Evolutionary conservation across 2,113 vertebrate genomes (phyloP), one percentile per base, ranked within the genome.

Genomic region (Catharus minimus): DNA sequence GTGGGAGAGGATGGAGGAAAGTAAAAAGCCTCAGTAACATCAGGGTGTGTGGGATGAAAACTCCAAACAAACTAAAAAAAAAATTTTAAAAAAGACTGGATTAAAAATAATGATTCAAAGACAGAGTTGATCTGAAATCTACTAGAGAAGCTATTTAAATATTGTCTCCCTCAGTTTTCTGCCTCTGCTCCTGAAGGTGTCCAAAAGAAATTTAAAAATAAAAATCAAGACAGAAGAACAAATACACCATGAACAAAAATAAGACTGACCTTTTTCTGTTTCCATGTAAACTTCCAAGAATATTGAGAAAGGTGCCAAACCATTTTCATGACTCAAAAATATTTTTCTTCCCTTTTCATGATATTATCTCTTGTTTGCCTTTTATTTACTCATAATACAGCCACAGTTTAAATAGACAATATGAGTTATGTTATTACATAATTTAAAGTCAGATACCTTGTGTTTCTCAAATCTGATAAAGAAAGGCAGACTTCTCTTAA

Each of bases 371-470:
- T 43, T 15, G 0, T 74, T 88, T 50, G 32, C 27, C 19, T 86
- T 86, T 81, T 90, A 67, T 86, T 94, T 94, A 86, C 28, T 77
- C 33, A 43, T 61, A 89, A 82, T 32, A 91, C 39, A 73, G 50
- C 26, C 68, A 53, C n/a, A 72, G 82, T 76, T 88, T 78, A 81
- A 84, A 82, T 0, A 82, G 32, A 78, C 61, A 92, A 88, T 24
- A 92, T n/a, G 57, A 74, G 28, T 44, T 75, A 36, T 60, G 32
- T 65, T 82, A n/a, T 46, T 72, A 53, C 18, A 24, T 68, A 75
- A 77, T 43, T 60, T 76, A 53, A 73, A 80, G 67, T 82, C 60
- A 91, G 60, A 52, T 32, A 75, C 0, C 4, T 60, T 67, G 16
- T 64, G 38, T 67, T 88, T 88, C 61, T 93, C 49, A 78, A 66